Evolutionary conservation across 2,888 invertebrate genomes (phyloP).

Genomic region (Pecten maximus): DNA sequence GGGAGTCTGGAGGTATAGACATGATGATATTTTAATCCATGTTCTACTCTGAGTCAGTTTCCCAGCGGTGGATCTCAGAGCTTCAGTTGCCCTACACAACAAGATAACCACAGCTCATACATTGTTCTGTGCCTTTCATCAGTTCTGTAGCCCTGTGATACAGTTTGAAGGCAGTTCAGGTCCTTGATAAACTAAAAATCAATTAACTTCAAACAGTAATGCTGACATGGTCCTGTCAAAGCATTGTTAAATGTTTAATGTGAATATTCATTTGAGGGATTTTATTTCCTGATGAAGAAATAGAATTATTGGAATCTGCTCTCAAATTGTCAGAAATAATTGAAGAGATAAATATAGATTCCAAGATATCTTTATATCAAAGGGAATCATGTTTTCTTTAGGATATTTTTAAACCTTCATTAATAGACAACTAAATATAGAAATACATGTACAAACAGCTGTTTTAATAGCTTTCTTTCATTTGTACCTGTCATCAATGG

Average conservation of each 20-base stretch:
- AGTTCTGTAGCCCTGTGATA: background rate
- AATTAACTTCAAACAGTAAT: background rate
- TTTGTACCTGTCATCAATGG: too few relatives aligned
- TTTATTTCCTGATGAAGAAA: background rate
- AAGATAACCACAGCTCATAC: background rate
- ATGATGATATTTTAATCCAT: background rate
- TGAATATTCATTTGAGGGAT: background rate
- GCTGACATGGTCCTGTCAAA: background rate
- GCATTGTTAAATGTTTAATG: background rate
- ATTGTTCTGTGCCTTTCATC: background rate
- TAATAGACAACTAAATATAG: too few relatives aligned
- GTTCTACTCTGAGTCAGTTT: background rate
- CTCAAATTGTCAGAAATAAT: background rate
- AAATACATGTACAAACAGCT: too few relatives aligned
- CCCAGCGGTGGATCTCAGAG: constrained; percentile 1
- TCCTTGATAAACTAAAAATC: background rate
- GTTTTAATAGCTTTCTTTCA: too few relatives aligned
- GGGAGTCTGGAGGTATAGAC: background rate
- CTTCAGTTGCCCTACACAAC: background rate
- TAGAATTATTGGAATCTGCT: background rate
- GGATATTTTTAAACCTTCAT: too few relatives aligned
- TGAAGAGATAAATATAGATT: background rate
- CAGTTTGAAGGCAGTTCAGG: background rate
- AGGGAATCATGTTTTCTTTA: too few relatives aligned
- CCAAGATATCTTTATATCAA: background rate